Evolutionary conservation across 2,888 invertebrate genomes (phyloP), one percentile per base, ranked within the genome.

Genomic region (Villa cingulata): DNA sequence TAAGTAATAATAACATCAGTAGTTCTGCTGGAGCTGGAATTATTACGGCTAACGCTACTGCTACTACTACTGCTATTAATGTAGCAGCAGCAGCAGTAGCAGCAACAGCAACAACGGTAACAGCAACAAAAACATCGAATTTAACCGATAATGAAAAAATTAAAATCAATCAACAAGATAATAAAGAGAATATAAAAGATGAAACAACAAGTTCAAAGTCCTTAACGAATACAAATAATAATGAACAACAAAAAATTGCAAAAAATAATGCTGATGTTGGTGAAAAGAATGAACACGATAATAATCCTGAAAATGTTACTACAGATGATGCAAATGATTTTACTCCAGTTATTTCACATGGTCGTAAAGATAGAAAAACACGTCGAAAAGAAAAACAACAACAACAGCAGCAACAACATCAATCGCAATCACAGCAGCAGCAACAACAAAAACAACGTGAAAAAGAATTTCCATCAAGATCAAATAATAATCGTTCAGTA

Each of bases 321-420:
- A 53, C 63, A 42, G 66, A 68, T 49, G 70, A 68, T 48, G 65
- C 66, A 57, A 62, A 62, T 49, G 66, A 67, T 53, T 70, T 68
- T 60, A 60, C 66, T 46, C 68, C 67, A 37, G 69, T 70, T 20
- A 54, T 66, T 43, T 67, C 70, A 48, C 64, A 68, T 56, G 63
- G 59, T 55, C 63, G 68, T 16, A 68, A 68, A 41, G 69, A 69
- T 56, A 66, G 66, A 18, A 68, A 68, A 53, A 62, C 63, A 50
- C 63, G 68, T 20, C 67, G 66, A 42, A 65, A 66, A 48, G 66
- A 67, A 16, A 65, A 48, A 27, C 36, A 37, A 41, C 40, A 27
- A 32, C 39, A 43, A 16, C 18, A 19, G 14, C 38, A 16, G 7
- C 23, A 23, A 29, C 39, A 19, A 14, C n/a, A n/a, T n/a, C n/a